phyloP scores from a whole-genome alignment of 2,113 vertebrate species.

The Furnarius figulus region DNA sequence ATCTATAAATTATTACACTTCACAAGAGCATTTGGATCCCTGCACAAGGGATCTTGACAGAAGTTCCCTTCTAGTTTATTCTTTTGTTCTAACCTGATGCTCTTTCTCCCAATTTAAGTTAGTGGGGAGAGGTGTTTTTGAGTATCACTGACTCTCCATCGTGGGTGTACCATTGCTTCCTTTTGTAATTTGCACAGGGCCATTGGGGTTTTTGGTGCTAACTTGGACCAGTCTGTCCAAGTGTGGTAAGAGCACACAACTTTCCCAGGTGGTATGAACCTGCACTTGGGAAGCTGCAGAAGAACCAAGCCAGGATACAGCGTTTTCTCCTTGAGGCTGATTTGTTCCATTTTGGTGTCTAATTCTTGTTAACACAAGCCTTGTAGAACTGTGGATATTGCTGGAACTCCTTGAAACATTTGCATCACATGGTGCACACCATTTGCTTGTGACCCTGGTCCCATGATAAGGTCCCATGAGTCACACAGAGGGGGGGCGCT shows the following conservation, averaged over 20 bases:
- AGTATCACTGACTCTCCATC: background rate
- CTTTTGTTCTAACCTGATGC: background rate
- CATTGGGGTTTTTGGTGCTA: background rate
- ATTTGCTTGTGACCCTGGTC: background rate
- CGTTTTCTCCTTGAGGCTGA: background rate
- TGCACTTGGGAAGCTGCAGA: background rate
- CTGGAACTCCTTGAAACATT: background rate
- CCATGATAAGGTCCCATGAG: background rate
- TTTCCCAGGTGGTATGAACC: background rate
- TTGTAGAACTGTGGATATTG: background rate
- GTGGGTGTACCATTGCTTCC: background rate
- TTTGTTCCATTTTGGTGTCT: background rate
- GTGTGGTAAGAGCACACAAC: background rate
- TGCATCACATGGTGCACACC: background rate
- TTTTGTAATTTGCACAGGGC: background rate
- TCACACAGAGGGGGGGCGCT: background rate
- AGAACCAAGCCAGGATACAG: background rate
- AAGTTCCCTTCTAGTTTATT: background rate
- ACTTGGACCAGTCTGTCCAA: background rate
- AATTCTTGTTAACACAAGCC: background rate
- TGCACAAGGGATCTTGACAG: background rate
- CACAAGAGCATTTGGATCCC: background rate
- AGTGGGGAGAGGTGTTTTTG: background rate
- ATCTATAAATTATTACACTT: background rate
- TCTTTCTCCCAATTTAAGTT: background rate